These are phyloP conservation scores for Vanessa tameamea DNA, from an alignment of 1,140 invertebrate genomes.

Conservation along the genomic window DNA sequence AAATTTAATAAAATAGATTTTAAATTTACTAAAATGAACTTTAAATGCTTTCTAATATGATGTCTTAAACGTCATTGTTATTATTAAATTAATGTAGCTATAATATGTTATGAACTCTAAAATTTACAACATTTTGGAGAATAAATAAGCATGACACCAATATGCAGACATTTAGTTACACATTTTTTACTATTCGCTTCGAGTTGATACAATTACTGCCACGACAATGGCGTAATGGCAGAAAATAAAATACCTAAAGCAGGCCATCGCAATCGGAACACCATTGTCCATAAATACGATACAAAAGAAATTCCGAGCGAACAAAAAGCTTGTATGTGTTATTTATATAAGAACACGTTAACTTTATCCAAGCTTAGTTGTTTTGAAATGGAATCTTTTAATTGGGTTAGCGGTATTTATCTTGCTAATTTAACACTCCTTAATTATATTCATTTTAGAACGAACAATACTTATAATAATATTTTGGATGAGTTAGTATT, in stretches of 20 bases:
- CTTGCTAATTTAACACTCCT: not conserved
- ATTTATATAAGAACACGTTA: slow-evolving; percentile 31
- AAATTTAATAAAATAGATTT: too few relatives aligned
- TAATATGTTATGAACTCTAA: not conserved
- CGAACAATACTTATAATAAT: not conserved
- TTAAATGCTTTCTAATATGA: too few relatives aligned
- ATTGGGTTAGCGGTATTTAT: slow-evolving; percentile 10
- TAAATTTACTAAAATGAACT: too few relatives aligned
- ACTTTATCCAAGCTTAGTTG: slow-evolving; percentile 27
- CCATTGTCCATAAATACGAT: slow-evolving; percentile 67
- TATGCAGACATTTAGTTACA: slow-evolving; percentile 20
- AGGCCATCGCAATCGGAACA: slow-evolving; percentile 59
- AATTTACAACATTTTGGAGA: not conserved
- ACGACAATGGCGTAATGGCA: slow-evolving; percentile 61
- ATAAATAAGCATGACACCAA: not conserved
- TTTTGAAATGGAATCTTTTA: slow-evolving; percentile 25
- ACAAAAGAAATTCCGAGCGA: slow-evolving; percentile 63
- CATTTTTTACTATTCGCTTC: slow-evolving; percentile 42
- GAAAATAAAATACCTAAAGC: slow-evolving; percentile 68
- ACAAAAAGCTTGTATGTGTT: slow-evolving; percentile 45
- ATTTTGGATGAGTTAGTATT: not conserved
- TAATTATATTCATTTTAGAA: not conserved
- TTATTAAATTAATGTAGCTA: too few relatives aligned
- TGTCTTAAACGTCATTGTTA: too few relatives aligned
- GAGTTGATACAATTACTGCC: slow-evolving; percentile 61